Evolutionary conservation across 2,113 vertebrate species (phyloP), one percentile per base, ranked within the genome.

Genomic region (Tachysurus fulvidraco): DNA sequence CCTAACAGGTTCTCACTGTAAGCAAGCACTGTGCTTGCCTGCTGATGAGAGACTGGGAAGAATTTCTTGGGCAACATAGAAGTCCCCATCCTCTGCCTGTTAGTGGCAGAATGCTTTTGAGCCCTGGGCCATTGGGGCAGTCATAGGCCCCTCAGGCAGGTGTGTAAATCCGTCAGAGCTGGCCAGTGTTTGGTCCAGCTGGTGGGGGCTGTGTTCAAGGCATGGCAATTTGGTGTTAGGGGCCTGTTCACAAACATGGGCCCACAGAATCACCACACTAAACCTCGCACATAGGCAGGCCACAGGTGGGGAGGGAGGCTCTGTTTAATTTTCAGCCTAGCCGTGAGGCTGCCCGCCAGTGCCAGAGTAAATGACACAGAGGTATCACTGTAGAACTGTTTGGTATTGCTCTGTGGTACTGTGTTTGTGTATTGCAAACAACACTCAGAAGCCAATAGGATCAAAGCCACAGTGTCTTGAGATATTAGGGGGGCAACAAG

Each of bases 321-420:
- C 94, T 85, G 92, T 93, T 95, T 95, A 94, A 95, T 95, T 95
- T 94, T 91, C 94, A 94, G 91, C 92, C 91, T 93, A 91, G 93
- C 93, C 88, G 92, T 94, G 93, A 94, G 93, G 92, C 93, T 88
- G 88, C 84, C 84, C 57, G 81, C 85, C 88, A 69, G 89, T 86
- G 91, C 91, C 91, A 92, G 88, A 91, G 89, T 89, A 90, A 91
- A 89, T 91, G 85, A 92, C 91, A 92, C 44, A 19, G 82, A 91
- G 91, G 92, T 90, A 90, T 89, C 89, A 87, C 89, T 50, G 60
- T 83, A 62, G 77, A 64, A 16, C 83, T 87, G 36, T 55, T 81
- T 74, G 55, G 78, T 81, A 81, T 81, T 59, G 55, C 78, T 81
- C 55, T 44, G 78, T 81, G 78, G 78, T 81, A 60, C 78, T 59